Evolutionary conservation across 2,113 vertebrate genomes (phyloP).

Genomic region (Coreoperca whiteheadi): DNA sequence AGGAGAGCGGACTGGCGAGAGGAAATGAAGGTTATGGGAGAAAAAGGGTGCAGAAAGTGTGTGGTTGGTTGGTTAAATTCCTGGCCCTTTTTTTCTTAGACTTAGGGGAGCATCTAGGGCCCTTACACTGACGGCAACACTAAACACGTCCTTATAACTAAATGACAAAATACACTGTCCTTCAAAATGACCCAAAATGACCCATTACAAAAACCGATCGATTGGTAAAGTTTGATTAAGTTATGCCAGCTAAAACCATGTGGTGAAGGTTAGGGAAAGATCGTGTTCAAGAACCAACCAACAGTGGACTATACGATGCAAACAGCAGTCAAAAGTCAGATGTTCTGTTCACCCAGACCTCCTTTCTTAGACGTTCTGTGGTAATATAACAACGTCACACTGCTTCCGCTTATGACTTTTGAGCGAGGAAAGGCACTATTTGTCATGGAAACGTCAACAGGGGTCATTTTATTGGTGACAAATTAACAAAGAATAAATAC

Average conservation of each 20-base stretch:
- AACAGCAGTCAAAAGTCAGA: background rate
- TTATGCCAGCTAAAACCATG: background rate
- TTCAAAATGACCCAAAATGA: background rate
- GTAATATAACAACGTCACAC: background rate
- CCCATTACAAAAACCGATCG: background rate
- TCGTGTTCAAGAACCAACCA: background rate
- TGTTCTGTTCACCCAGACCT: no score
- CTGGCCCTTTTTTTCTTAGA: background rate
- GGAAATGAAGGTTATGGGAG: slow-evolving; percentile 33
- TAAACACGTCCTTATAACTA: background rate
- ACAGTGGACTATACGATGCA: background rate
- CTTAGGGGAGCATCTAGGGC: background rate
- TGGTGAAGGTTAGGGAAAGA: background rate
- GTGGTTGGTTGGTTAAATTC: background rate
- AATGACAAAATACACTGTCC: background rate
- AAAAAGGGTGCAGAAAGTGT: background rate
- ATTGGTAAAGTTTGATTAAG: background rate
- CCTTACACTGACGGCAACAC: background rate
- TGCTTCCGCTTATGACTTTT: background rate
- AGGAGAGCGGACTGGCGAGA: background rate
- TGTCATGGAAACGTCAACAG: background rate
- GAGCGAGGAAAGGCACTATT: background rate
- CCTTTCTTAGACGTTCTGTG: no score
- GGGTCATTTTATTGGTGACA: background rate
- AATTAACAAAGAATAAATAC: background rate